A percentile compares a stretch with the other conserved stretches of the same genome.
phyloP scores from a whole-genome alignment of 2,113 vertebrate species.

The Oceanodroma tethys region DNA sequence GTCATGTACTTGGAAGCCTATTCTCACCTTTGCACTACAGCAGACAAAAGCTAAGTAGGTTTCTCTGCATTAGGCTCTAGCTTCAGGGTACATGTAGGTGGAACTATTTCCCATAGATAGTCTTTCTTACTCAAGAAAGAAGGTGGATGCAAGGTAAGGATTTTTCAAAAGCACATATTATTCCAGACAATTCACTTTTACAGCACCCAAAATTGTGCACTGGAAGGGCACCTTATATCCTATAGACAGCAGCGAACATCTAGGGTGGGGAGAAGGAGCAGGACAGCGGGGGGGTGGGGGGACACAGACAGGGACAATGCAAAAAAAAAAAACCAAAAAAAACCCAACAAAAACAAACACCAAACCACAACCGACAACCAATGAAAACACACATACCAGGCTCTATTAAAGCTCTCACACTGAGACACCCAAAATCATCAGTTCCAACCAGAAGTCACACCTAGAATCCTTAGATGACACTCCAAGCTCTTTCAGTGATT shows the following conservation, averaged over 20 bases:
- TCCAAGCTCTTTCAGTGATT: neutral
- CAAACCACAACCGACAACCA: neutral
- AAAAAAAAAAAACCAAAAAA: neutral
- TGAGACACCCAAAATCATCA: neutral
- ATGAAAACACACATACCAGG: too few relatives aligned
- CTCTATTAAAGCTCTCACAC: neutral
- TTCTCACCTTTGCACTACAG: neutral
- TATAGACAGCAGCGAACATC: neutral
- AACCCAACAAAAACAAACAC: neutral
- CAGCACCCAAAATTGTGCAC: neutral
- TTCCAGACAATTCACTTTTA: neutral
- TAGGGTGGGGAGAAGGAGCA: neutral
- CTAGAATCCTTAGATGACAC: neutral
- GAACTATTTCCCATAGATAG: neutral
- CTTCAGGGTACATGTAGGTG: rapidly evolving
- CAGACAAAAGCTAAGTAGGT: neutral
- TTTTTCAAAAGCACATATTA: neutral
- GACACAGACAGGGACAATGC: rapidly evolving
- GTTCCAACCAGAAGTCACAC: neutral
- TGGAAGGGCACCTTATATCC: neutral
- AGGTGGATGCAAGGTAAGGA: neutral
- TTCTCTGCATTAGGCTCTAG: neutral
- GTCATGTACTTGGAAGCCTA: neutral
- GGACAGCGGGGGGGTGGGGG: rapidly evolving
- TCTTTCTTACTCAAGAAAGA: neutral